These are phyloP conservation scores for Sericinus montela DNA, from an alignment of 2,888 invertebrate species.

Conservation along the genomic window DNA sequence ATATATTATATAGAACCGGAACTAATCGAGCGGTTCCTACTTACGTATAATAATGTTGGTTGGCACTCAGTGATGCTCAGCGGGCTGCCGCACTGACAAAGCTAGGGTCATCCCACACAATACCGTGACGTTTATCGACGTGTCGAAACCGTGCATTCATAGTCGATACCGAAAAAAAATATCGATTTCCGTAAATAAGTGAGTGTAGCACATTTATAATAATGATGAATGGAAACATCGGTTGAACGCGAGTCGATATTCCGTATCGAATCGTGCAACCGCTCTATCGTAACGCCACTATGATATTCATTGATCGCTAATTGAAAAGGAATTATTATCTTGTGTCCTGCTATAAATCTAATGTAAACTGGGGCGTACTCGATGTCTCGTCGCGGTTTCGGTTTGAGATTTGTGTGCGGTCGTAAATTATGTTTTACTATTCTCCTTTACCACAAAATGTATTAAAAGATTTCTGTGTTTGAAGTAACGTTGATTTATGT, in stretches of 20 bases:
- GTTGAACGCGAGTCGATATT: conserved; percentile 63
- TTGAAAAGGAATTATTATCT: conserved; percentile 70
- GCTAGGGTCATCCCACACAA: conserved; percentile 70
- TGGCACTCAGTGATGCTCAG: conserved; percentile 51
- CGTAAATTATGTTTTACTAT: conserved; percentile 45
- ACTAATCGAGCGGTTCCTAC: conserved; percentile 59
- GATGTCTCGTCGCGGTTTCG: conserved; percentile 33
- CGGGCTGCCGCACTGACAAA: conserved; percentile 52
- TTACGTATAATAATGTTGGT: conserved; percentile 34
- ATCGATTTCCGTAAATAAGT: conserved; percentile 80
- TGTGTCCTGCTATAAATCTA: conserved; percentile 64
- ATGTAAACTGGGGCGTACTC: conserved; percentile 61
- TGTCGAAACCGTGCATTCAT: conserved; percentile 70
- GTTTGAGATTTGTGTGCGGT: conserved; percentile 34
- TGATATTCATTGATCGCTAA: conserved; percentile 65
- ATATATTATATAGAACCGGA: conserved; percentile 59
- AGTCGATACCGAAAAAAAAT: conserved; percentile 75
- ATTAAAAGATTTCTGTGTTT: conserved; percentile 8
- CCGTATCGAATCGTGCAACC: conserved; percentile 69
- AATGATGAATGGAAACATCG: conserved; percentile 75
- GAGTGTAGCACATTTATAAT: conserved; percentile 78
- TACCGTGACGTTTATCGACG: conserved; percentile 71
- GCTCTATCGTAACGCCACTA: conserved; percentile 50
- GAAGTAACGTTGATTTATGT: neutral
- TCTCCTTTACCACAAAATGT: conserved; percentile 2